Evolutionary conservation across 2,888 invertebrate species (phyloP).

Genomic region (Tridacna crocea): DNA sequence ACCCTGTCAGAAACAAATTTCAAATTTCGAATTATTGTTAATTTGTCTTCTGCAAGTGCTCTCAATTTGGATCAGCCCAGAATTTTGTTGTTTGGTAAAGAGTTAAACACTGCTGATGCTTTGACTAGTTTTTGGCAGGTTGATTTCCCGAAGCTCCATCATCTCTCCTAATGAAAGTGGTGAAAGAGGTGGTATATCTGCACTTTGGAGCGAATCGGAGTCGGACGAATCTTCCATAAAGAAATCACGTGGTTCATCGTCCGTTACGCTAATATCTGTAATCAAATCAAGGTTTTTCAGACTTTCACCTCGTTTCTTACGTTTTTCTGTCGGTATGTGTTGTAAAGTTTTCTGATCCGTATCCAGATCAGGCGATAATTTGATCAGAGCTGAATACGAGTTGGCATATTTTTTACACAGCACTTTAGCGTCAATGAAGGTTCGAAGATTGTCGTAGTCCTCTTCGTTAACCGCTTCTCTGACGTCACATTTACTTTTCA

Average conservation of each 20-base stretch:
- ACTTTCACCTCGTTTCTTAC: conserved; percentile 67
- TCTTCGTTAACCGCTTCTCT: conserved; percentile 60
- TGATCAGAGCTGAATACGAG: conserved; percentile 73
- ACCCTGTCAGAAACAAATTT: too few species aligned
- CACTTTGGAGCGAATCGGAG: conserved; percentile 66
- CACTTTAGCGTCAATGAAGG: conserved; percentile 71
- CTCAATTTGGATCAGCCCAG: too few species aligned
- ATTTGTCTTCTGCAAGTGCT: too few species aligned
- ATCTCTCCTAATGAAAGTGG: conserved; percentile 62
- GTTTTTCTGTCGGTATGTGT: conserved; percentile 72
- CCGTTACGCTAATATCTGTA: conserved; percentile 74
- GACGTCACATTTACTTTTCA: conserved; percentile 54
- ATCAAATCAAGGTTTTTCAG: conserved; percentile 74
- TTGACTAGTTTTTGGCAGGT: conserved; percentile 46
- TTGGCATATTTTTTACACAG: conserved; percentile 73
- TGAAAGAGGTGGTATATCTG: conserved; percentile 45
- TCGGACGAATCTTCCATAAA: conserved; percentile 69
- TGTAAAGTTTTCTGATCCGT: conserved; percentile 71
- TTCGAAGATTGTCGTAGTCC: conserved; percentile 60
- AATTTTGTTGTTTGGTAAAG: neutral
- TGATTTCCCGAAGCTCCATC: conserved; percentile 67
- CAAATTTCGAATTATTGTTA: too few species aligned
- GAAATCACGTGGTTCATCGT: conserved; percentile 69
- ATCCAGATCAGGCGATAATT: conserved; percentile 74
- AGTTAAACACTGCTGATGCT: conserved; percentile 39